phyloP scores from a whole-genome alignment of 2,113 vertebrate species.

The Prietella phreatophila region DNA sequence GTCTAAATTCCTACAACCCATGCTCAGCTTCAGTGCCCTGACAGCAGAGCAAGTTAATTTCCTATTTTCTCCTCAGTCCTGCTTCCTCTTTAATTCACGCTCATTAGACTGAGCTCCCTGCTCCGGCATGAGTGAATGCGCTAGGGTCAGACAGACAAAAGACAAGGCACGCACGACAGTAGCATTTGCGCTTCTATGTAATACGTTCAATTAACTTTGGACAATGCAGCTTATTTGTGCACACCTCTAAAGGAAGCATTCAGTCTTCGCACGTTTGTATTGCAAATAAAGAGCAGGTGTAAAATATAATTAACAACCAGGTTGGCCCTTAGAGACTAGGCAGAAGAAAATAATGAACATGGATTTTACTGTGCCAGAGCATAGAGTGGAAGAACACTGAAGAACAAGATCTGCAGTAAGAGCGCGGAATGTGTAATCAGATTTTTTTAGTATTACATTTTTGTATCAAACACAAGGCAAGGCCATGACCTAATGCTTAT shows the following conservation, averaged over 20 bases:
- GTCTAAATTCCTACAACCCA: not conserved
- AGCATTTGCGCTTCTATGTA: not conserved
- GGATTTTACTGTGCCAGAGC: conserved; percentile 5
- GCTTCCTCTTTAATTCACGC: not conserved
- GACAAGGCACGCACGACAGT: not conserved
- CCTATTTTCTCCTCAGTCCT: conserved; percentile 14
- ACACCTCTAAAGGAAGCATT: conserved; percentile 9
- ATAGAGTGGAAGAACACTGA: not conserved
- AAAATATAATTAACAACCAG: conserved; percentile 33
- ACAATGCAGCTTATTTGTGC: conserved; percentile 28
- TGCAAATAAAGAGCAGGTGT: conserved; percentile 44
- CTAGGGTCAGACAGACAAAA: conserved; percentile 21
- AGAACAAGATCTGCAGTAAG: not conserved
- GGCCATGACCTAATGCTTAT: not conserved
- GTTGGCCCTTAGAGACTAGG: conserved; percentile 6
- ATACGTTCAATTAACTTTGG: conserved; percentile 35
- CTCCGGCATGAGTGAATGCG: not conserved
- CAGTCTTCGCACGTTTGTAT: conserved; percentile 12
- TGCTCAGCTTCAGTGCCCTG: conserved; percentile 17
- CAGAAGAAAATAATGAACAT: conserved; percentile 24
- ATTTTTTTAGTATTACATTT: not conserved
- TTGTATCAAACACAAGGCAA: not conserved
- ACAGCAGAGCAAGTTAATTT: conserved; percentile 24
- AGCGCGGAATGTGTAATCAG: not conserved
- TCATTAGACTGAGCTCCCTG: conserved; percentile 16